Evolutionary conservation across 2,113 vertebrate genomes (phyloP), one percentile per base, ranked within the genome.

Genomic region (Hydrolagus affinis): DNA sequence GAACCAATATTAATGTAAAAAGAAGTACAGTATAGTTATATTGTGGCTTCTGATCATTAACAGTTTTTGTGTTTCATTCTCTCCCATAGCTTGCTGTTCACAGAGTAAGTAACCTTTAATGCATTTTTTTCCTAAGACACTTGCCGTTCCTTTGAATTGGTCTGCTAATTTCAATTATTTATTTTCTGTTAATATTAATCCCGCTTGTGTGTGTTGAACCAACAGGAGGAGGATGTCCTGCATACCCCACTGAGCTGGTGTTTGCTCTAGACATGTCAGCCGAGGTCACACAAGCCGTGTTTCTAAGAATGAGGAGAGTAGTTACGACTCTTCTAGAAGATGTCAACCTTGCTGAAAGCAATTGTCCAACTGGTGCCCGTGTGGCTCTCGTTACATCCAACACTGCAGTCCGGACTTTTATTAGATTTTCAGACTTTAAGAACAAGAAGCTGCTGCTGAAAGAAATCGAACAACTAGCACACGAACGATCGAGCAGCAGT

Each of bases 201-300:
- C 32, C 85, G 62, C 28, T 56, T 15, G 15, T 60, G 56, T 86
- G 62, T 30, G 57, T 15, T 17, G 85, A 85, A 86, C 1, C 25
- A 96, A 6, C 44, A 44, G 94, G 85, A 86, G 80, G 19, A 11
- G 86, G 88, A 0, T 97, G 96, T 73, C 96, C 95, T 0, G 89
- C 80, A 14, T 95, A 93, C 88, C 96, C 94, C 60, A 96, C 95
- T 0, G 95, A 98, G 89, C 90, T 96, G 90, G 94, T 94, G 23
- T 94, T 99, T 21, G 94, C 91, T 64, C 89, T 98, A 57, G 96
- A 97, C 88, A 93, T 94, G 93, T 97, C 95, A 4, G 88, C 86
- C 0, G 93, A 92, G 0, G 92, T 96, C 87, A 89, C 88, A 0
- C 78, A 86, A 14, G n/a, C n/a, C 14, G 88, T 89, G 21, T 97